A percentile compares a stretch with the other conserved stretches of the same genome.
Conservation (phyloP, 2,113 vertebrate species). For the Alosa alosa region DNA sequence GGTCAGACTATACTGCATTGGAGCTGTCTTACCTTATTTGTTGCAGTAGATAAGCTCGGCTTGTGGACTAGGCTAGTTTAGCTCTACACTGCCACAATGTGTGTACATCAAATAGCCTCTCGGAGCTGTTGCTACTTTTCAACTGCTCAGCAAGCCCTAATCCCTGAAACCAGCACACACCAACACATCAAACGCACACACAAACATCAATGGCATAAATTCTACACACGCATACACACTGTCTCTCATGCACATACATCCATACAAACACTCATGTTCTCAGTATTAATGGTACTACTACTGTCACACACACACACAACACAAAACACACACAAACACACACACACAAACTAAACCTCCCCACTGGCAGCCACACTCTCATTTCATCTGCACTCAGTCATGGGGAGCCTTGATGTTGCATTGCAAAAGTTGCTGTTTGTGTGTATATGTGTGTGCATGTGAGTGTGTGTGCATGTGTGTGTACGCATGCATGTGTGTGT, state of each 20-base stretch:
- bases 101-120: conserved; percentile 5
- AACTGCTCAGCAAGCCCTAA: neutral
- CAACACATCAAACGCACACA: neutral
- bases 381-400: too few species aligned
- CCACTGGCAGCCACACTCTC: too few species aligned
- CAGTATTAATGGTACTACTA: neutral
- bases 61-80: neutral
- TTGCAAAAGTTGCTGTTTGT: neutral
- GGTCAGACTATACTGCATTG: neutral
- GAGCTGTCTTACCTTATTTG: neutral
- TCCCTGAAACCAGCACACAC: conserved; percentile 10
- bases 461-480: neutral
- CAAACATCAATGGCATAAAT: neutral
- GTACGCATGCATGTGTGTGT: neutral
- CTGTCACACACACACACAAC: neutral
- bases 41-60: neutral
- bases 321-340: neutral
- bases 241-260: neutral
- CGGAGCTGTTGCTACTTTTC: neutral
- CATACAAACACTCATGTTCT: conserved; percentile 3
- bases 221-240: neutral
- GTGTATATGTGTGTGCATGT: neutral
- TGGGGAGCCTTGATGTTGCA: too few species aligned
- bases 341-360: neutral
- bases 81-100: neutral